Percentiles rank a stretch among this genome's conserved stretches.
These are phyloP conservation scores for Platyscapa corneri DNA, from an alignment of 1,140 invertebrate genomes.

Conservation along the genomic window DNA sequence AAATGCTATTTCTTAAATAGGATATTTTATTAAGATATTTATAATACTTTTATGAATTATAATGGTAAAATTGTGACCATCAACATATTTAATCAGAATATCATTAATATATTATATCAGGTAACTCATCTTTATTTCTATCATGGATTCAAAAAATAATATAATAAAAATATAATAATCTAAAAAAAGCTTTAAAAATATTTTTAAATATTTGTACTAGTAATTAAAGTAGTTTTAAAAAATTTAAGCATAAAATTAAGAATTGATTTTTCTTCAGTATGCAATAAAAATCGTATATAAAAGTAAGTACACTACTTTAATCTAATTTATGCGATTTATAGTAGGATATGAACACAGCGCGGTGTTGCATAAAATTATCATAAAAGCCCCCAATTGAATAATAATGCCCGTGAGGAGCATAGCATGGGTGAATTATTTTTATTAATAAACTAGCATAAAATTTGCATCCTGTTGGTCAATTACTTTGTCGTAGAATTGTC, in stretches of 20 bases:
- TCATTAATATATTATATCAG: no score
- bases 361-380: constrained; percentile 25
- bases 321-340: constrained; percentile 20
- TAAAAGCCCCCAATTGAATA: constrained; percentile 31
- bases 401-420: constrained; percentile 15
- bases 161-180: no score
- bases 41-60: no score
- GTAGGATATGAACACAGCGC: not conserved
- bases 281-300: not conserved
- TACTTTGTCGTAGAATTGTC: not conserved
- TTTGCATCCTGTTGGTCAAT: constrained; percentile 20
- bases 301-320: not conserved
- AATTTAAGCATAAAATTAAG: not conserved
- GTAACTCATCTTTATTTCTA: no score
- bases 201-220: no score
- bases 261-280: not conserved
- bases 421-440: not conserved
- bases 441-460: constrained; percentile 34
- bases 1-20: no score
- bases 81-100: no score
- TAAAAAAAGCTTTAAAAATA: no score
- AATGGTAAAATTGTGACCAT: no score
- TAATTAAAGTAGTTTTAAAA: not conserved
- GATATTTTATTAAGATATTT: no score
- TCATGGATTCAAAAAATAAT: no score